Conservation (phyloP, 2,797 vertebrate genomes). For the Tokudaia muenninki region DNA sequence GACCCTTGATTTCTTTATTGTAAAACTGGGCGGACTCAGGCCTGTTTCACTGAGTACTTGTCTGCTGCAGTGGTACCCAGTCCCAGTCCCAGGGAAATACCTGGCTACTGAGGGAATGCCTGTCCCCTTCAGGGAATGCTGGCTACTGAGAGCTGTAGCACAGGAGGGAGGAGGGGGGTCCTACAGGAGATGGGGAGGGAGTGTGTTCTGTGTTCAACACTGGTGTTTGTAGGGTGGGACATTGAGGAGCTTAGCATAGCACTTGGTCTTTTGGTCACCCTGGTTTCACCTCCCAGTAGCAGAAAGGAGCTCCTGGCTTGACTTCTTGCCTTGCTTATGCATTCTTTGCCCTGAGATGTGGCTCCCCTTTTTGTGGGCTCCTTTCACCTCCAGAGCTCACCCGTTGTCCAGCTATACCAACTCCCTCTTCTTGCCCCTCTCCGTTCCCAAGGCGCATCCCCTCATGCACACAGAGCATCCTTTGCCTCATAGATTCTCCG, state of each 20-base stretch:
- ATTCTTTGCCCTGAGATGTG: not conserved
- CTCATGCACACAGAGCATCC: not conserved
- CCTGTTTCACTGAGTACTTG: not conserved
- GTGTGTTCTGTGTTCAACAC: not conserved
- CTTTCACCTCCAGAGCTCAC: not conserved
- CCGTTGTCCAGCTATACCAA: not conserved
- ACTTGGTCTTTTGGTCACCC: not conserved
- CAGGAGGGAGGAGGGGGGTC: not conserved
- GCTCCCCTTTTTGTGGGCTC: not conserved
- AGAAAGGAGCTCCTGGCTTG: not conserved
- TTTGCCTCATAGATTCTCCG: not conserved
- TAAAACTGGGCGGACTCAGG: not conserved
- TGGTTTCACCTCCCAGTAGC: no score
- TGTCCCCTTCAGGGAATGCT: no score
- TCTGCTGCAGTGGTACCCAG: not conserved
- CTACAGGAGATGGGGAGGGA: not conserved
- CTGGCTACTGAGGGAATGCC: not conserved
- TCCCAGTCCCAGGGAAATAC: not conserved
- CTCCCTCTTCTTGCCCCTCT: not conserved
- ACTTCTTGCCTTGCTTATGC: not conserved
- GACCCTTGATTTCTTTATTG: not conserved
- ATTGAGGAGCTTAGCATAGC: not conserved
- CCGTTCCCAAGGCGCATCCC: not conserved
- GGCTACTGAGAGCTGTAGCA: not conserved
- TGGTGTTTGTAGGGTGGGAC: not conserved